Evolutionary conservation across 2,888 invertebrate species (phyloP), one percentile per base, ranked within the genome.

Genomic region (Morpho deidamia): DNA sequence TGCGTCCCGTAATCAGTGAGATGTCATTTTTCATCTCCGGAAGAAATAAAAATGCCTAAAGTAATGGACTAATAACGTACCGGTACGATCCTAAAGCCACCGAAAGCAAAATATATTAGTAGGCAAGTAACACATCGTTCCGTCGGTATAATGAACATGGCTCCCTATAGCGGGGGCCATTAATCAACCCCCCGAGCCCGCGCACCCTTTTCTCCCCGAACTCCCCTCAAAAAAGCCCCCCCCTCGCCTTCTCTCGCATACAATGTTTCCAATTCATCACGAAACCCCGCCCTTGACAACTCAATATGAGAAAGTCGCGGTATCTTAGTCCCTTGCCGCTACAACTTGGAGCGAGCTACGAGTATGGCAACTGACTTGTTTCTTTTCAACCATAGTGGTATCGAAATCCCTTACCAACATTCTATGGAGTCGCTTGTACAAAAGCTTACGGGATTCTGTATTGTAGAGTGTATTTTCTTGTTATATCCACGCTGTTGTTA

Each of bases 261-360:
- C 80, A 84, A 83, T 82, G 86, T 84, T 83, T 76, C 82, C 86
- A 87, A 90, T 90, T 85, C 90, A 90, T 90, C 89, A 88, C 87
- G 76, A 84, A 76, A 89, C 90, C 78, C 91, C 91, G 90, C 91
- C 91, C 89, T 87, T 91, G 90, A 91, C 90, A 91, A 90, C 91
- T 91, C 91, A 91, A 91, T 91, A 91, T 80, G 89, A 80, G 80
- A 76, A 76, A 67, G 71, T 72, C 69, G 74, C 72, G 79, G 74
- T 65, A 72, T 64, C 69, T 58, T 73, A 81, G 78, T 70, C 81
- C 72, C 73, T 74, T 70, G 66, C 67, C 74, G 71, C 63, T 58
- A 58, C 58, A 53, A 61, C 65, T 61, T 68, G 64, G 61, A 63
- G 56, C 14, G 11, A 48, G 51, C 53, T 59, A n/a, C n/a, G n/a